These are phyloP conservation scores for Leptinotarsa tumamoca DNA, from an alignment of 2,888 invertebrate genomes.

Conservation along the genomic window DNA sequence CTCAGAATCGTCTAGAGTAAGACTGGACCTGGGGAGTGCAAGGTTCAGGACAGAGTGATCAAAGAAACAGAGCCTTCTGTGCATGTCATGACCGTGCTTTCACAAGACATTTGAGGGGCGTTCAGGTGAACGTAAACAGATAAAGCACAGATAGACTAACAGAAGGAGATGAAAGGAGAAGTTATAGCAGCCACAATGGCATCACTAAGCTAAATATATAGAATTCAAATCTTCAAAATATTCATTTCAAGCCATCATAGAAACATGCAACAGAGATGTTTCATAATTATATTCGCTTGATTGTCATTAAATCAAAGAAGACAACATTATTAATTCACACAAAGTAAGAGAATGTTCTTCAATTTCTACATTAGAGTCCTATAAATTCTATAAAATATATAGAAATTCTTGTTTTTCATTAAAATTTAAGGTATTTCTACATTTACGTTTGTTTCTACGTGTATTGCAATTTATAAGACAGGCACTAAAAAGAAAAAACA, in stretches of 20 bases:
- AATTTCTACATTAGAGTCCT: no score
- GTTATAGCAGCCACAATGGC: slow-evolving; percentile 50
- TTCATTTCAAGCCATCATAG: not conserved
- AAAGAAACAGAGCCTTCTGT: slow-evolving; percentile 54
- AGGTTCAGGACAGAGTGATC: slow-evolving; percentile 64
- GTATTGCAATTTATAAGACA: no score
- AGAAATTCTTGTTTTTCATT: no score
- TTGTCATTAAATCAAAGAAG: no score
- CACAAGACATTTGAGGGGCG: slow-evolving; percentile 32
- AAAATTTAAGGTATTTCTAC: no score
- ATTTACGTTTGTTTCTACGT: no score
- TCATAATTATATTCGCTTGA: not conserved
- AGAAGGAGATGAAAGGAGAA: slow-evolving; percentile 31
- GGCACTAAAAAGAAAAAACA: no score
- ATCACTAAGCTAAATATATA: slow-evolving; percentile 42
- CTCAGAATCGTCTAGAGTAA: slow-evolving; percentile 64
- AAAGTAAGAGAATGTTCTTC: no score
- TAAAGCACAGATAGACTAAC: slow-evolving; percentile 49
- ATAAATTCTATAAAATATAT: no score
- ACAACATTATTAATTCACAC: no score
- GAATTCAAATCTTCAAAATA: not conserved
- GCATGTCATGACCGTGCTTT: slow-evolving; percentile 57
- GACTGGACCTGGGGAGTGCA: slow-evolving; percentile 66
- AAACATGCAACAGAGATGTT: not conserved
- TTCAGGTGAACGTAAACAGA: slow-evolving; percentile 48